These are phyloP conservation scores for Delichon dasypus DNA, from an alignment of 2,797 vertebrate genomes.

Conservation along the genomic window DNA sequence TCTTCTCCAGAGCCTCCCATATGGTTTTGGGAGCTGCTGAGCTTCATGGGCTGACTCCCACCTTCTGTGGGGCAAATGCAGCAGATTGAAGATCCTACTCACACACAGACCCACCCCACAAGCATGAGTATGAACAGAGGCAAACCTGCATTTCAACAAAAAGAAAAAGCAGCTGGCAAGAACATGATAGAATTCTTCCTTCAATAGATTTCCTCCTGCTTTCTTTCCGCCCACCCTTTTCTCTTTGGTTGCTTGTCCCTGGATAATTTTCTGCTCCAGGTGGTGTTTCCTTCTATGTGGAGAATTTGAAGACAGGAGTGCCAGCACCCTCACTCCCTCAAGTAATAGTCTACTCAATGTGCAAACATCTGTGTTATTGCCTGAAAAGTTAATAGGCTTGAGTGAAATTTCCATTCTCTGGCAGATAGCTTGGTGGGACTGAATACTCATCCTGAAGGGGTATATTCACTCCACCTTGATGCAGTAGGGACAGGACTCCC, in stretches of 20 bases:
- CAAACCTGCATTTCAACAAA: not conserved
- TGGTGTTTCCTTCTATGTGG: slow-evolving; percentile 4
- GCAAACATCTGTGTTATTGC: slow-evolving; percentile 30
- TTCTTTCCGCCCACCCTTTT: slow-evolving; percentile 1
- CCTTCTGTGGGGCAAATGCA: slow-evolving; percentile 17
- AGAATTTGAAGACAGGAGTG: not conserved
- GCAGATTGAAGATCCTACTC: slow-evolving; percentile 12
- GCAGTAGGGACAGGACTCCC: not conserved
- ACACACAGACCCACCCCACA: not conserved
- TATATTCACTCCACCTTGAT: not conserved
- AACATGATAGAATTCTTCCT: not conserved
- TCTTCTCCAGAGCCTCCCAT: not conserved
- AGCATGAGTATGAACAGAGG: not conserved
- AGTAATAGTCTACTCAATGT: not conserved
- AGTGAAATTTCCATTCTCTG: slow-evolving; percentile 10
- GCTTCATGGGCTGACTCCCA: slow-evolving; percentile 18
- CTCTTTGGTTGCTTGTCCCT: slow-evolving; percentile 34
- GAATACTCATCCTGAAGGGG: not conserved
- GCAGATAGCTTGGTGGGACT: not conserved
- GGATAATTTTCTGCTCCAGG: slow-evolving; percentile 48
- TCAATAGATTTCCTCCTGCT: not conserved
- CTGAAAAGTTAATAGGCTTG: not conserved
- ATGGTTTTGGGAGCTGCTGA: slow-evolving; percentile 30
- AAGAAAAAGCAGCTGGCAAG: slow-evolving; percentile 43
- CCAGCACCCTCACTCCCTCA: slow-evolving; percentile 8